Evolutionary conservation across 2,113 vertebrate species (phyloP).

Genomic region (Theristicus caerulescens): DNA sequence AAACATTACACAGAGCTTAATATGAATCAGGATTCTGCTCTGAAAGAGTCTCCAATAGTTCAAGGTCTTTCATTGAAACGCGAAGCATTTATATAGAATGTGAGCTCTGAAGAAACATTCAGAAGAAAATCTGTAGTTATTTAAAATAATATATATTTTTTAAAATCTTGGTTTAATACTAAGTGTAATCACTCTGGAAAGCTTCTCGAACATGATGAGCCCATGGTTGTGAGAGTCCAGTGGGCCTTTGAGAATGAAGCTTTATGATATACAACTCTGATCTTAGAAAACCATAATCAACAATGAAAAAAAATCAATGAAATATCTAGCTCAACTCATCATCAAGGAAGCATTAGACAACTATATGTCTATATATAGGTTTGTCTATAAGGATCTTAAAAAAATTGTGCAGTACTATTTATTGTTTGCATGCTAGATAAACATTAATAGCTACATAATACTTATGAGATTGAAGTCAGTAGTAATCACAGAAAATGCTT

Average conservation of each 20-base stretch:
- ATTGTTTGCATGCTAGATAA: not conserved
- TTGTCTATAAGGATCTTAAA: not conserved
- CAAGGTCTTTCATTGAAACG: not conserved
- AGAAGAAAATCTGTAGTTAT: not conserved
- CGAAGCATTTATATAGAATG: not conserved
- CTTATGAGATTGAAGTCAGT: not conserved
- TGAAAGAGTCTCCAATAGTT: not conserved
- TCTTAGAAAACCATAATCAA: not conserved
- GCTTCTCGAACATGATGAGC: not conserved
- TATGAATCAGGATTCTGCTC: not conserved
- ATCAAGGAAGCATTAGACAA: not conserved
- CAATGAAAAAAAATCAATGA: not conserved
- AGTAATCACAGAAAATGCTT: not conserved
- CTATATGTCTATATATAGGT: not conserved
- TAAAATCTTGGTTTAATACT: not conserved
- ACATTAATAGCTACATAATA: not conserved
- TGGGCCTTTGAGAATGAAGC: not conserved
- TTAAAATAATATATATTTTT: not conserved
- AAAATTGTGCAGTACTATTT: not conserved
- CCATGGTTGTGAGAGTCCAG: not conserved
- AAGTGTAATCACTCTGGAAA: not conserved
- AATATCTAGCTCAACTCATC: not conserved
- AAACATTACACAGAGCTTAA: not conserved
- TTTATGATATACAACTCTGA: not conserved
- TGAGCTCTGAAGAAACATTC: not conserved